Base-by-base conservation (phyloP, 2,113 vertebrate genomes). In the Oreochromis tanganicae region DNA sequence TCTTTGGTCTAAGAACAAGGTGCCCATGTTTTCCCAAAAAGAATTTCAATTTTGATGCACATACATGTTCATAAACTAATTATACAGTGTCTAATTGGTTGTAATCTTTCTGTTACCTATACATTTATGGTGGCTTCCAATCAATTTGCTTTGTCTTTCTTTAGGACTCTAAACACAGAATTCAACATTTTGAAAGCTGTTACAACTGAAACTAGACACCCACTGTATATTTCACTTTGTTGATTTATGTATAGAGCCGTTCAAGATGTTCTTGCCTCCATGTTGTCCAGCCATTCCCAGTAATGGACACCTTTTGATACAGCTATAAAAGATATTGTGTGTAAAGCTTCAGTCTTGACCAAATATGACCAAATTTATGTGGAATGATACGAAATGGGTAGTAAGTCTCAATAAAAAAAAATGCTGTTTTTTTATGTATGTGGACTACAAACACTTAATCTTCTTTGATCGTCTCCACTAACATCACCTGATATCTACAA, bases 141-240 rank as follows among this genome's bases (percentile, higher is more conserved):
- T 27, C 0, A 2, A n/a, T 43, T 71, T 71, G n/a, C 0, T 2
- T 43, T 71, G 38, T 24, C n/a, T 43, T 71, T 71, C 19, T 71
- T 71, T 71, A 43, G 38, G 7, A 71, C 12, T 71, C n/a, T 6
- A 6, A 71, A 43, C n/a, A 43, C 38, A 43, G 13, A 71, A 71
- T 71, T 24, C 38, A 16, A 3, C 66, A 46, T 71, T 66, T 66
- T 66, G 61, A 38, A 66, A 66, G 61, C 5, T 66, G 61, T 8
- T 38, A 66, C 61, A 66, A 48, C 46, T 48, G 14, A 48, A 13
- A 16, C 13, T 48, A 11, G 13, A 48, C 46, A 48, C 14, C 46
- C 6, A 48, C 13, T 48, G 36, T 36, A 36, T 36, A 16, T 48
- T 48, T 48, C 13, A 48, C 6, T 48, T 48, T 48, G 46, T 1